These are phyloP conservation scores for Philopotamus ludificatus DNA, from an alignment of 1,140 invertebrate species.

Conservation along the genomic window DNA sequence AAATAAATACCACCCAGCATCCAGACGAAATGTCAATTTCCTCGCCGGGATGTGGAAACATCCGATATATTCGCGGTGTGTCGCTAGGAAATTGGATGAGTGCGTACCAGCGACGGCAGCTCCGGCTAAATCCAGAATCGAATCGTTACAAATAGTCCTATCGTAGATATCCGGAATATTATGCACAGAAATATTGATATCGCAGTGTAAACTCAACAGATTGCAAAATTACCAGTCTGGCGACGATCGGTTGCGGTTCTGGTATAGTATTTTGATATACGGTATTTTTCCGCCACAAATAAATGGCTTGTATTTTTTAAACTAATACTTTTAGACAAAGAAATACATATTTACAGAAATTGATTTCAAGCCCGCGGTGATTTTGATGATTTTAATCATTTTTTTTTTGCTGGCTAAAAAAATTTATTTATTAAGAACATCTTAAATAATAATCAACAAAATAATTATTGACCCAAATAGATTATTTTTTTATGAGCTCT, in stretches of 20 bases:
- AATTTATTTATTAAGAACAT: too few relatives aligned
- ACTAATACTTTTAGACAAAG: too few relatives aligned
- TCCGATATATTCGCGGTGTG: constrained; percentile 35
- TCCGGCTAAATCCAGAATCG: too few relatives aligned
- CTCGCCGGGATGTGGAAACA: constrained; percentile 33
- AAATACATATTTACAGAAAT: background rate
- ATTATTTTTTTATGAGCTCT: too few relatives aligned
- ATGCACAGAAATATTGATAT: background rate
- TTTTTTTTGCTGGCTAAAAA: too few relatives aligned
- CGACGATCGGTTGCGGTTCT: too few relatives aligned
- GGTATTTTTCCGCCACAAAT: background rate
- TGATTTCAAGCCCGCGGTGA: background rate
- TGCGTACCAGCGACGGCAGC: constrained; percentile 13
- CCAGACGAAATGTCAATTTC: constrained; percentile 39
- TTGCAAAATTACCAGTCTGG: too few relatives aligned
- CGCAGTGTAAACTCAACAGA: too few relatives aligned
- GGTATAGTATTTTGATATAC: too few relatives aligned
- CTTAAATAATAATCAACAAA: too few relatives aligned
- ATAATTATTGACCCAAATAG: too few relatives aligned
- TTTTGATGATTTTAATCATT: background rate
- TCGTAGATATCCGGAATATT: background rate
- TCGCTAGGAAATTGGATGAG: constrained; percentile 36
- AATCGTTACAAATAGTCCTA: too few relatives aligned
- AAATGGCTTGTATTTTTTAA: background rate
- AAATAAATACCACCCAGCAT: constrained; percentile 7